phyloP scores from a whole-genome alignment of 2,113 vertebrate species.

The human region GRCh38 chr2:134711501-134712000 shows the following conservation, averaged over 20 bases:
- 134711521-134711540: not conserved
- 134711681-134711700: constrained; percentile 7
- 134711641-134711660: constrained; percentile 35
- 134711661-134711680: not conserved
- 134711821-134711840: constrained; percentile 33
- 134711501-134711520: constrained; percentile 45
- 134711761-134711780: not conserved
- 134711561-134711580: not conserved
- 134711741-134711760: not conserved
- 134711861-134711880: constrained; percentile 46
- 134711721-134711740: not conserved
- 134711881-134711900: constrained; percentile 30
- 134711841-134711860: constrained; percentile 5
- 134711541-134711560: not conserved
- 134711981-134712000: constrained; percentile 55
- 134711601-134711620: not conserved
- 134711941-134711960: constrained; percentile 50
- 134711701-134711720: not conserved
- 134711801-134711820: not conserved
- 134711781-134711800: not conserved
- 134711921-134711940: constrained; percentile 23
- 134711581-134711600: not conserved
- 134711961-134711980: constrained; percentile 74
- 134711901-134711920: constrained; percentile 76
- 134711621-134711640: constrained; percentile 27